Evolutionary conservation across 1,140 invertebrate genomes (phyloP), one percentile per base, ranked within the genome.

Genomic region (Drosophila suzukii): DNA sequence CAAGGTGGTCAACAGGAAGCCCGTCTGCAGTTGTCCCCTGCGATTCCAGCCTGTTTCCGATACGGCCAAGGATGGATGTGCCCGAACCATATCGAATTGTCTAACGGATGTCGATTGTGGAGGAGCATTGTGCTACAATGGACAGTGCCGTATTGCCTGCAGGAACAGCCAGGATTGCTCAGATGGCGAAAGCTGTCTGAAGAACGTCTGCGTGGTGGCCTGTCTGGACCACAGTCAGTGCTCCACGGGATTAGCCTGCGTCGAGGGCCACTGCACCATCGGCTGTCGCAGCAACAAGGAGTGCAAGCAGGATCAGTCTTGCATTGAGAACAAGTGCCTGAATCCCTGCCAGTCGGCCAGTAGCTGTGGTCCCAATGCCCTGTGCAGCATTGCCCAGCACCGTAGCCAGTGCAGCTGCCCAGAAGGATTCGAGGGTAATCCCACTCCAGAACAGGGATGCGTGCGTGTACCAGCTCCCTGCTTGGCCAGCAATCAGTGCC

Each of bases 381-480:
- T 96, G 30, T 98, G 97, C 89, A 94, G 93, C 47, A 96, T 95
- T 78, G 85, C 94, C 15, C 94, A 96, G 80, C 96, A 97, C 80
- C 93, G 93, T 15, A 95, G 95, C 3, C 93, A 94, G 24, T 98
- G 97, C 90, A 94, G 94, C 50, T 98, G 97, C 89, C 97, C 97
- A 1, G 90, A 94, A 34, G 96, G 96, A 36, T 98, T 98, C 89
- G 95, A 96, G 90, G 97, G 96, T 6, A 97, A 96, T 79, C 97
- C 97, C n/a, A 96, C 95, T n/a, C 95, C 97, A 4, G 94, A 97
- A 88, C 96, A 98, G 93, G 97, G 97, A 3, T 98, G 97, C 86
- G 95, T 97, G 11, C 93, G 97, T 78, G 94, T 96, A 59, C 95
- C 96, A 12, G 93, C 93, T 39, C 83, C 93, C 8, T 98, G 97